Base-by-base conservation (phyloP, 2,113 vertebrate genomes). In the Ibidorhyncha struthersii region DNA sequence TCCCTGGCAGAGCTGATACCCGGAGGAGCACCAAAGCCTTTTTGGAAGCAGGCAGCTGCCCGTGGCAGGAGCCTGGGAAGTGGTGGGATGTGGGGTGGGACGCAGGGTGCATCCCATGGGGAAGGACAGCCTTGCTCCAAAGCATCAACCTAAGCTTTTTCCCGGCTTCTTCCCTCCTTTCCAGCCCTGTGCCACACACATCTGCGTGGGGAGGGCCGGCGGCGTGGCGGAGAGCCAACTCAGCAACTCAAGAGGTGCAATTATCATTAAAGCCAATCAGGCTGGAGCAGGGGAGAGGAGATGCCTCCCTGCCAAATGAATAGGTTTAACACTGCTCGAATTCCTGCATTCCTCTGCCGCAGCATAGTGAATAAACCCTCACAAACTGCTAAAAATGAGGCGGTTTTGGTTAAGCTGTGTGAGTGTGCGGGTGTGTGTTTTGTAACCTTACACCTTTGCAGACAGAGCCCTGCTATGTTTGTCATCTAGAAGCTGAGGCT, bases 391-490 rank as follows among this genome's bases (percentile, higher is more conserved):
- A 86, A 94, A 96, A 95, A 87, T 2, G 66, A 89, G 84, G 91
- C 3, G 93, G 95, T 95, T 97, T 97, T 82, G 96, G 91, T 96
- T 97, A 93, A 97, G 84, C 86, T 12, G 1, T 23, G 1, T 0
- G 20, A 96, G 86, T 1, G 2, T 73, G 69, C 8, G 49, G 65
- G 82, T 97, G 91, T 97, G 91, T 95, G 52, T 97, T 97, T 95
- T 94, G 93, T 96, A 97, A 97, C 78, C 74, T 58, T 95, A 97
- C 89, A 95, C 93, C 93, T 95, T 40, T 82, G 91, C 94, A 97
- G 93, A 96, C 94, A 95, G 95, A 97, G 85, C 59, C 71, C 71
- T 90, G 84, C 91, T 94, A 96, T 96, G 84, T 80, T 82, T 78
- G 91, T 93, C 69, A 95, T 96, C 91, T 91, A 82, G 82, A 87